phyloP scores from a whole-genome alignment of 1,140 invertebrate genomes.

The Dolichoris vasculosae region DNA sequence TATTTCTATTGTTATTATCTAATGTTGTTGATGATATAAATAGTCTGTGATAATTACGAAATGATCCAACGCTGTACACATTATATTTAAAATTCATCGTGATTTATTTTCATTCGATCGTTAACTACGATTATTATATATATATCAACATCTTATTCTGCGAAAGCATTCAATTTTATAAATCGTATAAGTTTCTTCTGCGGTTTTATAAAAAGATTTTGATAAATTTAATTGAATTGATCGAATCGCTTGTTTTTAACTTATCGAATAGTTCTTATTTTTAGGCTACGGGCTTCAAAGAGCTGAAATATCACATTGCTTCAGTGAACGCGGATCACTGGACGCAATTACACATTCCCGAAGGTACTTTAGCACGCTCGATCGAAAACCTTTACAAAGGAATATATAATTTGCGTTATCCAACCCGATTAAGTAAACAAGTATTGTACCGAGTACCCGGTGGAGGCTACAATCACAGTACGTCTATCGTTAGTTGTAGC shows the following conservation, averaged over 20 bases:
- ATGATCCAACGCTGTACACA: too few species aligned
- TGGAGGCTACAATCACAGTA: slow-evolving; percentile 86
- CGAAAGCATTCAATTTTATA: too few species aligned
- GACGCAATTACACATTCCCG: slow-evolving; percentile 69
- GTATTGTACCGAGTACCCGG: slow-evolving; percentile 70
- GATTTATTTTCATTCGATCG: not conserved
- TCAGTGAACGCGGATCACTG: slow-evolving; percentile 76
- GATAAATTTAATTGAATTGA: too few species aligned
- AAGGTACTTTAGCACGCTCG: slow-evolving; percentile 72
- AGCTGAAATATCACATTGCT: slow-evolving; percentile 75
- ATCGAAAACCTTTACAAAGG: slow-evolving; percentile 72
- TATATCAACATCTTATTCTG: too few species aligned
- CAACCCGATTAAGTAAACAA: slow-evolving; percentile 74
- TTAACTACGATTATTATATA: too few species aligned
- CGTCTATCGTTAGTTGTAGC: slow-evolving; percentile 76
- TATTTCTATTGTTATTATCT: not conserved
- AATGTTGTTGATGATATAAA: not conserved
- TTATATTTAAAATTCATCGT: not conserved
- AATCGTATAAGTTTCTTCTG: too few species aligned
- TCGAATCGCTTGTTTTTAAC: too few species aligned
- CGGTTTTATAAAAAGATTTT: too few species aligned
- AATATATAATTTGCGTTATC: slow-evolving; percentile 81
- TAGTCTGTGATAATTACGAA: too few species aligned
- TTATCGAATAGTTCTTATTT: not conserved
- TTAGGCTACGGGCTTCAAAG: slow-evolving; percentile 66